Percentiles rank a stretch among this genome's conserved stretches.
phyloP scores from a whole-genome alignment of 2,888 invertebrate species.

The Rhaphigaster nebulosa region DNA sequence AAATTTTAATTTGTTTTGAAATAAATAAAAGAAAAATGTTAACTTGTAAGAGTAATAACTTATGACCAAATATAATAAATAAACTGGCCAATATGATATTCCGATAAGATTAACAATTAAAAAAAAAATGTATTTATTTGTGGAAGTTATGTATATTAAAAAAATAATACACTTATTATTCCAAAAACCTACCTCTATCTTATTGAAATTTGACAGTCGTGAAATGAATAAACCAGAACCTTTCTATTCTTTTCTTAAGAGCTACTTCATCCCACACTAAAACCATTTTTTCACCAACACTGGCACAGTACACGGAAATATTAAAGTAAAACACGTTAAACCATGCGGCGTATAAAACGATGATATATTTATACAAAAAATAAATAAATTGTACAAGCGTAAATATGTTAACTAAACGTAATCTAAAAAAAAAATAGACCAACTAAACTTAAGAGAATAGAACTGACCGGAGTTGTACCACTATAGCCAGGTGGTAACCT shows the following conservation, averaged over 20 bases:
- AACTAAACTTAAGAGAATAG: constrained; percentile 28
- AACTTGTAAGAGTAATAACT: neutral
- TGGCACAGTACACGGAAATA: neutral
- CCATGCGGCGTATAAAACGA: neutral
- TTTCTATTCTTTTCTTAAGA: neutral
- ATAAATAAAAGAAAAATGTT: neutral
- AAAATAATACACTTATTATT: neutral
- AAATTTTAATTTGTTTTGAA: neutral
- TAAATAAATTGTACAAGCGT: neutral
- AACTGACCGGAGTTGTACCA: constrained; percentile 28
- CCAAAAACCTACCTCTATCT: neutral
- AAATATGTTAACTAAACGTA: neutral
- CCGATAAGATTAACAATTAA: too few relatives aligned
- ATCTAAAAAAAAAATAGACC: constrained; percentile 3
- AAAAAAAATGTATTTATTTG: neutral
- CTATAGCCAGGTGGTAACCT: constrained; percentile 35
- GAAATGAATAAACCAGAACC: neutral
- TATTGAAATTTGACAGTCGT: neutral
- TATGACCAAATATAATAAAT: too few relatives aligned
- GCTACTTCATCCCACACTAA: neutral
- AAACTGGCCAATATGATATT: neutral
- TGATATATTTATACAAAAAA: neutral
- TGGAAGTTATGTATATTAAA: neutral
- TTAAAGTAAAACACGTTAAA: constrained; percentile 5
- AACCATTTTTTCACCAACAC: constrained; percentile 18